phyloP scores from a whole-genome alignment of 2,113 vertebrate species.

The Myiagra hebetior region DNA sequence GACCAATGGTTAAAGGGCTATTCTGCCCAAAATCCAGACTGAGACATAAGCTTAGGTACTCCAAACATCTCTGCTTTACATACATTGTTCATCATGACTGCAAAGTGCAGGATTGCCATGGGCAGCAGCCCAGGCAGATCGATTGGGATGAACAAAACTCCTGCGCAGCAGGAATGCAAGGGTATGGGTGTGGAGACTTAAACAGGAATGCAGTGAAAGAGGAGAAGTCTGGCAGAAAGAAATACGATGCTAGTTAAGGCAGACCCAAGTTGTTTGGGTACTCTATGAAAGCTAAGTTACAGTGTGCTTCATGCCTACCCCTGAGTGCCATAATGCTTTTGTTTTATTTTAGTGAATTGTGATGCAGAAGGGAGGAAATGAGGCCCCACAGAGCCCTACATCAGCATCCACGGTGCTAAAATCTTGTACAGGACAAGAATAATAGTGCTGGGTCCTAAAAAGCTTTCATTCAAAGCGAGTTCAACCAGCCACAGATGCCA shows the following conservation, averaged over 20 bases:
- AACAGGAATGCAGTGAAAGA: background rate
- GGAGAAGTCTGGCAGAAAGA: background rate
- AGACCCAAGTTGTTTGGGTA: background rate
- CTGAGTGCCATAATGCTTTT: background rate
- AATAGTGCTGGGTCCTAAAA: background rate
- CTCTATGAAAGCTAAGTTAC: background rate
- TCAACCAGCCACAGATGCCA: background rate
- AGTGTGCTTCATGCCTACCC: background rate
- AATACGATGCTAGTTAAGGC: background rate
- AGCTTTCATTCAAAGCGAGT: background rate
- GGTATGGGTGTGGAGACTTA: background rate
- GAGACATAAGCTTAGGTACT: background rate
- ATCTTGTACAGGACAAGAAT: background rate
- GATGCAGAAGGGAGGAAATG: background rate
- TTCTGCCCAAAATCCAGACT: background rate
- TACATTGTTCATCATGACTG: background rate
- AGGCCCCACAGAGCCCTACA: background rate
- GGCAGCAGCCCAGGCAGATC: background rate
- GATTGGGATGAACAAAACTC: background rate
- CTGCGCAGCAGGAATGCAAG: background rate
- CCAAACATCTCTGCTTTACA: background rate
- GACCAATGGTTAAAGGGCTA: background rate
- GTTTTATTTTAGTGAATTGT: background rate
- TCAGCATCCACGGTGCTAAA: background rate
- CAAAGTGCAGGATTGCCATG: background rate